phyloP scores from a whole-genome alignment of 64 coral and sea anemone genomes.

The Orbicella faveolata region DNA sequence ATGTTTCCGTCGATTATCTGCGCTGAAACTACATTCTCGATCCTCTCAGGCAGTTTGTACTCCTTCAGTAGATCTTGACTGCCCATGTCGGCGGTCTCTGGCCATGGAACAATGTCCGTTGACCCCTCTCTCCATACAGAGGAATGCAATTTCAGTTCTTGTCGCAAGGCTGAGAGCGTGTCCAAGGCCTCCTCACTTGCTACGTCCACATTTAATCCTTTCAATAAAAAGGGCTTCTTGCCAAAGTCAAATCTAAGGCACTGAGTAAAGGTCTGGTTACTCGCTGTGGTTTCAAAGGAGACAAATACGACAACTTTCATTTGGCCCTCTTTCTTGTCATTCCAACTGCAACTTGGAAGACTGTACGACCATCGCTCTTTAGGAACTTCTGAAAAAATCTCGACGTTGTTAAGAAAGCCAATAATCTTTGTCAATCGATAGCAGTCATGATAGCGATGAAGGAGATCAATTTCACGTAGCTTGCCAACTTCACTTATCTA shows the following conservation, averaged over 20 bases:
- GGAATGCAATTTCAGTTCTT: slow-evolving; percentile 1
- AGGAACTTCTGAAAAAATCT: background rate
- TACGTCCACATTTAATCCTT: slow-evolving; percentile 75
- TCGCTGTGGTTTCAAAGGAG: slow-evolving; percentile 42
- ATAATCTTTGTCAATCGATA: slow-evolving; percentile 31
- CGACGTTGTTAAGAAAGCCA: background rate
- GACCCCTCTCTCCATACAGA: background rate
- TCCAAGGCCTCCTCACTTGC: slow-evolving; percentile 16
- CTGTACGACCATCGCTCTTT: slow-evolving; percentile 11
- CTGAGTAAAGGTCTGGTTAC: slow-evolving; percentile 64
- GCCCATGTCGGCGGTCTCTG: background rate
- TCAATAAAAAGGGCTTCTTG: slow-evolving; percentile 30
- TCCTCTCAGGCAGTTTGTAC: background rate
- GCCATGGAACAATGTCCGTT: background rate
- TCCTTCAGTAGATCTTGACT: background rate
- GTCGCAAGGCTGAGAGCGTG: background rate
- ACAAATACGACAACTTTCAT: slow-evolving; percentile 41
- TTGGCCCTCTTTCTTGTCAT: background rate
- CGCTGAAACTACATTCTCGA: slow-evolving; percentile 44
- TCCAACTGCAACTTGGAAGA: background rate
- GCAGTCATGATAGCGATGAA: slow-evolving; percentile 54
- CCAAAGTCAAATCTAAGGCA: slow-evolving; percentile 79
- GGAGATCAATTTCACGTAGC: slow-evolving; percentile 38
- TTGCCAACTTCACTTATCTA: slow-evolving; percentile 45
- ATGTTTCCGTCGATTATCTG: slow-evolving; percentile 24